These are phyloP conservation scores for Heliothis peltigera DNA, from an alignment of 2,888 invertebrate genomes.

Conservation along the genomic window DNA sequence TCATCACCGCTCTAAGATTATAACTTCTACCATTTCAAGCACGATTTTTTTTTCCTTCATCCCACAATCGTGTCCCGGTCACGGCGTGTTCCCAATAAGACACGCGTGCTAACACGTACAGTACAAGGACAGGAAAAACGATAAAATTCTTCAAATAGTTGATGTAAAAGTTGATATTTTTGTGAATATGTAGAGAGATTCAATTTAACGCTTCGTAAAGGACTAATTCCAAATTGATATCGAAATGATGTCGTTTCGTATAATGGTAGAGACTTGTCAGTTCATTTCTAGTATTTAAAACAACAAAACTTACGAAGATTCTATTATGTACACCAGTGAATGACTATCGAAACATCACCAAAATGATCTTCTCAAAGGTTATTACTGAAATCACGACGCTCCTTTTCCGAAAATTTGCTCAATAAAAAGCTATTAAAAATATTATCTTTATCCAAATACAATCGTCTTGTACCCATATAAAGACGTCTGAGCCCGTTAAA, in stretches of 20 bases:
- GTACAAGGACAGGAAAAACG: conserved; percentile 44
- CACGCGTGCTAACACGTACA: conserved; percentile 60
- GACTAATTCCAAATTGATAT: too few species aligned
- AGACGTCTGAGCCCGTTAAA: conserved; percentile 58
- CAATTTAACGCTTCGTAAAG: neutral
- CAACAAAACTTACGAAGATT: neutral
- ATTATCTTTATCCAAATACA: conserved; percentile 52
- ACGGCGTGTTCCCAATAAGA: conserved; percentile 58
- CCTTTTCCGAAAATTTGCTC: conserved; percentile 33
- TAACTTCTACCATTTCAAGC: conserved; percentile 36
- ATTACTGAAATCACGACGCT: conserved; percentile 14
- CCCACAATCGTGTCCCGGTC: conserved; percentile 55
- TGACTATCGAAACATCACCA: conserved; percentile 13
- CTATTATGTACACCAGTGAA: conserved; percentile 7
- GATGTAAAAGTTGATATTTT: conserved; percentile 15
- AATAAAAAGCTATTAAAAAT: conserved; percentile 44
- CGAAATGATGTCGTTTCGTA: neutral
- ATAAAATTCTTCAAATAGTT: conserved; percentile 45
- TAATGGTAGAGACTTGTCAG: neutral
- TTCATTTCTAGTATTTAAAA: neutral
- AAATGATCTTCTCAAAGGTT: conserved; percentile 7
- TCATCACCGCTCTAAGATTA: neutral
- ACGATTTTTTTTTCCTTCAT: conserved; percentile 44
- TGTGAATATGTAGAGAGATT: neutral
- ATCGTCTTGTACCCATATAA: conserved; percentile 51